Evolutionary conservation across 2,888 invertebrate genomes (phyloP).

Genomic region (Ptychoptera contaminata): DNA sequence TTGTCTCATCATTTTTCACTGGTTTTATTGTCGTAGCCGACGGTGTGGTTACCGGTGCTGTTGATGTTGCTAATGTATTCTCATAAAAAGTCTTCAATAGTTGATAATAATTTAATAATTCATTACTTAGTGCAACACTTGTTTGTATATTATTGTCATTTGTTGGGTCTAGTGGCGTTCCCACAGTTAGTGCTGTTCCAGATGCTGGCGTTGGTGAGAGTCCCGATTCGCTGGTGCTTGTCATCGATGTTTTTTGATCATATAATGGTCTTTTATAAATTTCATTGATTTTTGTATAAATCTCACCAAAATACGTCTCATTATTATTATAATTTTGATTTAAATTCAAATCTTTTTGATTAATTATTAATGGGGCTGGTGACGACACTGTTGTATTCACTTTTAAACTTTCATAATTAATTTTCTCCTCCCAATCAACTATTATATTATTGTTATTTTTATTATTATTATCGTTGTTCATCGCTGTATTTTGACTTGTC

Average conservation of each 20-base stretch:
- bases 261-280: neutral
- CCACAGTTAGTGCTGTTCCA: slow-evolving; percentile 2
- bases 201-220: neutral
- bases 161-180: neutral
- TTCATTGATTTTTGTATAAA: slow-evolving; percentile 5
- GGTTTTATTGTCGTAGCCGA: neutral
- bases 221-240: neutral
- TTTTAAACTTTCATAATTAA: slow-evolving; percentile 4
- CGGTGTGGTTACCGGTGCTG: neutral
- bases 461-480: neutral
- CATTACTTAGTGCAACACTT: slow-evolving; percentile 4
- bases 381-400: neutral
- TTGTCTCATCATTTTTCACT: neutral
- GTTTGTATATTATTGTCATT: too few relatives aligned
- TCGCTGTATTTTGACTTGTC: neutral
- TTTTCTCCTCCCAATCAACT: slow-evolving; percentile 5
- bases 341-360: neutral
- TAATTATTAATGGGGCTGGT: neutral
- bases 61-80: neutral
- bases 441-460: neutral
- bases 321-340: neutral
- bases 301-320: slow-evolving; percentile 3
- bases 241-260: slow-evolving; percentile 1
- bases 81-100: slow-evolving; percentile 6
- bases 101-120: slow-evolving; percentile 7